phyloP scores from a whole-genome alignment of 2,113 vertebrate species.

The Erythrocercus mccallii region DNA sequence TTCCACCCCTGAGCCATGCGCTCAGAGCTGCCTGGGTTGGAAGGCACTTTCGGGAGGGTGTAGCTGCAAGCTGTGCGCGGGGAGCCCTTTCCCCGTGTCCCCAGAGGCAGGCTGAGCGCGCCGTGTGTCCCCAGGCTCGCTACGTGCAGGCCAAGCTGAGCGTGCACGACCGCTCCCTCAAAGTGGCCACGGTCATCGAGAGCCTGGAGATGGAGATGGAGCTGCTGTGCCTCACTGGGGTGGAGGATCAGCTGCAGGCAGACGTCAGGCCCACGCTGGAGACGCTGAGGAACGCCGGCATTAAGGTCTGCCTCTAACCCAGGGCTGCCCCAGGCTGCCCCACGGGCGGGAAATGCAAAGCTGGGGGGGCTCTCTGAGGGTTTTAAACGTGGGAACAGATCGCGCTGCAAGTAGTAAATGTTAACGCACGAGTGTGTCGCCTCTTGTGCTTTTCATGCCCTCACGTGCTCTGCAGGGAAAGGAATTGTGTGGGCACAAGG shows the following conservation, averaged over 20 bases:
- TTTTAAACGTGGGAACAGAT: neutral
- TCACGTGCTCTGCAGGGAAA: neutral
- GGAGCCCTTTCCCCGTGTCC: no score
- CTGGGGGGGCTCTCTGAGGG: neutral
- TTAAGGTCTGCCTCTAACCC: conserved; percentile 80
- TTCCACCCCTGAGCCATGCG: no score
- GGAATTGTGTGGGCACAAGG: rapidly evolving
- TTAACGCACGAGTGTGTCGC: neutral
- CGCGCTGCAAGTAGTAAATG: neutral
- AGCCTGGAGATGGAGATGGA: conserved; percentile 99
- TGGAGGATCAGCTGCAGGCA: conserved; percentile 93
- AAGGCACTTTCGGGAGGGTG: no score
- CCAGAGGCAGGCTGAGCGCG: neutral
- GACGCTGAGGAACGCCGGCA: conserved; percentile 93
- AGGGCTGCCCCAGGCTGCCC: neutral
- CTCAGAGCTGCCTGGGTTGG: no score
- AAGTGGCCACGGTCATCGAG: conserved; percentile 95
- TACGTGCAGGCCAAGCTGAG: conserved; percentile 95
- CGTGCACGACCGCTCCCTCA: conserved; percentile 94
- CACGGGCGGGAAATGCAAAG: no score
- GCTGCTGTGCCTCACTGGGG: conserved; percentile 91
- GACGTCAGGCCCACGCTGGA: conserved; percentile 95
- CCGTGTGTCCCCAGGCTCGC: conserved; percentile 78
- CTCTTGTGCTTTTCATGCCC: neutral
- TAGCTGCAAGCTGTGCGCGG: no score